Conservation (phyloP, 2,797 vertebrate species). For the Todus mexicanus region DNA sequence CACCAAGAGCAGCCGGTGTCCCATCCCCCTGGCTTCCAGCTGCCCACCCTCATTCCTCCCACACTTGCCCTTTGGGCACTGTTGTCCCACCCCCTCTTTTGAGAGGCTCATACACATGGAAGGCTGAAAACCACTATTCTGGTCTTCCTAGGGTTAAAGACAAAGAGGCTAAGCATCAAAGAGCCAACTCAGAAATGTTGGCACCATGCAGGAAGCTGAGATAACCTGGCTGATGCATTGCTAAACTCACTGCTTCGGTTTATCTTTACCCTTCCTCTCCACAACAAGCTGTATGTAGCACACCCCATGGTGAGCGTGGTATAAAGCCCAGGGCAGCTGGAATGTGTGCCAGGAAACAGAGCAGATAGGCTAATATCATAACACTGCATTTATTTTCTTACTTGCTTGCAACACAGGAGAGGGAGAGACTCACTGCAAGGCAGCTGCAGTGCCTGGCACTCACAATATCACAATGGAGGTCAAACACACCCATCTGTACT, state of each 20-base stretch:
- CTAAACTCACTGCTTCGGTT: neutral
- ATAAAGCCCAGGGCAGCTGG: neutral
- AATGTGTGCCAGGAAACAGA: neutral
- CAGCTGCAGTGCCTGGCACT: neutral
- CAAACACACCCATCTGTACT: neutral
- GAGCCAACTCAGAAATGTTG: neutral
- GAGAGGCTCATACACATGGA: neutral
- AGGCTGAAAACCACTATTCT: neutral
- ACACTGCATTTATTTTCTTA: neutral
- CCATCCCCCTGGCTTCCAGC: neutral
- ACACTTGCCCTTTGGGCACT: neutral
- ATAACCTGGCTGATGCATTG: neutral
- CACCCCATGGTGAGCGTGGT: neutral
- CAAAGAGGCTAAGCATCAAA: neutral
- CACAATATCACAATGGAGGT: neutral
- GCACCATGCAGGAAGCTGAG: neutral
- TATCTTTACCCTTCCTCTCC: neutral
- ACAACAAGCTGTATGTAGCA: neutral
- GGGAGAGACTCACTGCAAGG: neutral
- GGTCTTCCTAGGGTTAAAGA: conserved; percentile 18
- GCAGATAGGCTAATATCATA: neutral
- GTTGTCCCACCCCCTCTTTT: neutral
- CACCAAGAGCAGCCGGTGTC: neutral
- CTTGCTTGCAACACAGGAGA: neutral
- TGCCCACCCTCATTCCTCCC: neutral